phyloP scores from a whole-genome alignment of 2,797 vertebrate genomes.

The Masticophis lateralis region DNA sequence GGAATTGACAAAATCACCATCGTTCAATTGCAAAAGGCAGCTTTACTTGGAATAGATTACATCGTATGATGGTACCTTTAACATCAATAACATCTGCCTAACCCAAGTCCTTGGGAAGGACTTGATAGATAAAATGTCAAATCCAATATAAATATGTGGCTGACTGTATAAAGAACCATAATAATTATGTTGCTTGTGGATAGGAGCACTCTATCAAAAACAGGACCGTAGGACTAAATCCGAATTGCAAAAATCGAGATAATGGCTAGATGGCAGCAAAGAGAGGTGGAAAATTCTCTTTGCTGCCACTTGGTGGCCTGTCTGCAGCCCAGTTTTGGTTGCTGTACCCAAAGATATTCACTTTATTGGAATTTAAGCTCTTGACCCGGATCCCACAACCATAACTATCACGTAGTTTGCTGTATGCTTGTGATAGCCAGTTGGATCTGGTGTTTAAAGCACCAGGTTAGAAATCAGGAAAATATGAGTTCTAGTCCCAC shows the following conservation, averaged over 20 bases:
- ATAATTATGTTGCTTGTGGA: not conserved
- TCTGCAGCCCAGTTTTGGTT: not conserved
- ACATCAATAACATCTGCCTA: not conserved
- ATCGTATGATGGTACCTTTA: not conserved
- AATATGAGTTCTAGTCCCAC: not conserved
- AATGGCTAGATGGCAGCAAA: not conserved
- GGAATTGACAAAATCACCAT: not conserved
- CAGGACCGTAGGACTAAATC: not conserved
- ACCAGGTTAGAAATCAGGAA: not conserved
- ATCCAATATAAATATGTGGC: not conserved
- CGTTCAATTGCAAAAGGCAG: not conserved
- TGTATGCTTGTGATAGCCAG: not conserved
- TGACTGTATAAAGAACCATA: not conserved
- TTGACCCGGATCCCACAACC: not conserved
- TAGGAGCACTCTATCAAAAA: not conserved
- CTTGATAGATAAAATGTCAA: not conserved
- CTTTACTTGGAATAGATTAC: not conserved
- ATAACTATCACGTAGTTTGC: not conserved
- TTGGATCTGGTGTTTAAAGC: not conserved
- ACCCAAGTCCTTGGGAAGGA: not conserved
- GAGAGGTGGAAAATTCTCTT: not conserved
- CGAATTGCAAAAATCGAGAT: not conserved
- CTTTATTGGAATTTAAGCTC: not conserved
- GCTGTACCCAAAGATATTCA: not conserved
- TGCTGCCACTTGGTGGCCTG: not conserved